A percentile compares a stretch with the other conserved stretches of the same genome.
Conservation (phyloP, 2,888 invertebrate genomes). For the Beris morrisii region DNA sequence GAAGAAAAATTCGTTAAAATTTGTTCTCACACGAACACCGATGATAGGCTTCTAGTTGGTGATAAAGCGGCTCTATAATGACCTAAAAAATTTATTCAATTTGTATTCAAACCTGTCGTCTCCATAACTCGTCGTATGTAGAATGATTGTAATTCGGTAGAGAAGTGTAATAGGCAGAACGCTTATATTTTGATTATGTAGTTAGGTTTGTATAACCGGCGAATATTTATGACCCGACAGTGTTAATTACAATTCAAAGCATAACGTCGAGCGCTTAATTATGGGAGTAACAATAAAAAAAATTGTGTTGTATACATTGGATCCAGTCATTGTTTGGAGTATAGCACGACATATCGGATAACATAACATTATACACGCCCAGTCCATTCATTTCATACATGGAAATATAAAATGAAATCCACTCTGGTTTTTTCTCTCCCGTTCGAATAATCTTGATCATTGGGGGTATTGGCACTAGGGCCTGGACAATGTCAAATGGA, state of each 20-base stretch:
- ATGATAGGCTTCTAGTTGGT: too few species aligned
- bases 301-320: not conserved
- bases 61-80: too few species aligned
- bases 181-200: too few species aligned
- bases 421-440: slow-evolving; percentile 12
- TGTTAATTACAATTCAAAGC: slow-evolving; percentile 32
- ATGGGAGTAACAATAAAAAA: slow-evolving; percentile 24
- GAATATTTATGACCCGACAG: slow-evolving; percentile 10
- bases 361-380: slow-evolving; percentile 21
- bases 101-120: too few species aligned
- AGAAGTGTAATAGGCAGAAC: too few species aligned
- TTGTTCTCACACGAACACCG: too few species aligned
- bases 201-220: too few species aligned
- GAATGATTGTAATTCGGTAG: too few species aligned
- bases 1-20: too few species aligned
- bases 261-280: slow-evolving; percentile 27
- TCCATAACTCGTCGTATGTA: too few species aligned
- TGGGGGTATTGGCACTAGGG: slow-evolving; percentile 23
- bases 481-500: slow-evolving; percentile 6
- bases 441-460: slow-evolving; percentile 23
- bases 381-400: slow-evolving; percentile 17
- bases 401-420: slow-evolving; percentile 23
- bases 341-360: slow-evolving; percentile 19
- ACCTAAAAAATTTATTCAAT: too few species aligned
- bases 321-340: slow-evolving; percentile 4